Evolutionary conservation across 2,888 invertebrate genomes (phyloP), one percentile per base, ranked within the genome.

Genomic region (Carabus problematicus): DNA sequence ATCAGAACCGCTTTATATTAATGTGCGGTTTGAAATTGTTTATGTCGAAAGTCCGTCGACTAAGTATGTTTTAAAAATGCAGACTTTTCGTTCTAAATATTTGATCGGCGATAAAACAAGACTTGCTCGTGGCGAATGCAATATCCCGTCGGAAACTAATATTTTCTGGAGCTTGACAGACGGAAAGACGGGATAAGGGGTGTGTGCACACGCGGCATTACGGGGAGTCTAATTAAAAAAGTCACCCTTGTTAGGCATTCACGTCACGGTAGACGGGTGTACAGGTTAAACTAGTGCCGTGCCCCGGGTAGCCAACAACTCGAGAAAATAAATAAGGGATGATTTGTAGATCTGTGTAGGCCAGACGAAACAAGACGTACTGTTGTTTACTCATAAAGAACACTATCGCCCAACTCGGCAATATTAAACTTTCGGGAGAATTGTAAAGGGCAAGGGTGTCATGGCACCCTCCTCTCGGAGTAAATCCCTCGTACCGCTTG

Each of bases 311-410:
- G 66, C 68, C 71, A 68, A 56, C 63, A 62, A 71, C 71, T 71
- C 69, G 55, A 54, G 71, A 72, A 72, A 74, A 73, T 72, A 74
- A 74, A 74, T 73, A 72, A 72, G 71, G 73, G 73, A 73, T 73
- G 74, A 74, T 74, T 74, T 74, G 74, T 74, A 73, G 71, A 71
- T 4, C 7, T 3, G 1, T 4, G 8, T 12, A 49, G 6, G 29
- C 29, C 6, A 29, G 29, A 29, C 29, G 29, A 29, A 29, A 29
- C 29, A 29, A 8, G 16, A 9, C 18, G 12, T 14, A 18, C 18
- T 0, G 52, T 16, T 11, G 12, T 52, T 11, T 52, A 18, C 16
- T 16, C 18, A 12, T 52, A 52, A 52, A 52, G 18, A 18, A 16
- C 8, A 3, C 3, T 12, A 49, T 49, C 14, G 14, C 12, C 18